Percentiles rank a stretch among this genome's conserved stretches.
phyloP scores from a whole-genome alignment of 1,140 invertebrate genomes.

The Euura lappo region DNA sequence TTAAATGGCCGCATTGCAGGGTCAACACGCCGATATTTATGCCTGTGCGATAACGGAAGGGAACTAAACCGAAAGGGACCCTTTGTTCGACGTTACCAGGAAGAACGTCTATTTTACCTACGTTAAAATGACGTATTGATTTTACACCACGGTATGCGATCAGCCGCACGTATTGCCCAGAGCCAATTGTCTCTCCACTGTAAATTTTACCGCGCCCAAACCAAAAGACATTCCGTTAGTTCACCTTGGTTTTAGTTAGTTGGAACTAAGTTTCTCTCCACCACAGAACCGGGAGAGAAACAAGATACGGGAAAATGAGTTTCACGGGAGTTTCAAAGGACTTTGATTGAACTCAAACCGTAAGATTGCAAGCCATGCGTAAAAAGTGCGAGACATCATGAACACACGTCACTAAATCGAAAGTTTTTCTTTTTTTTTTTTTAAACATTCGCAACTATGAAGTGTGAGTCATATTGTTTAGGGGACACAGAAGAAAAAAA shows the following conservation, averaged over 20 bases:
- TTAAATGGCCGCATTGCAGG: neutral
- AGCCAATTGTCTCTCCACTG: neutral
- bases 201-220: neutral
- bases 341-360: neutral
- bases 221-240: neutral
- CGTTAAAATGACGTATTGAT: conserved; percentile 1
- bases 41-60: neutral
- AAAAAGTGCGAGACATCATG: too few species aligned
- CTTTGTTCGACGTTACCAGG: neutral
- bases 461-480: too few species aligned
- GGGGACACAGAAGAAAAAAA: too few species aligned
- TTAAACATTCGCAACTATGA: too few species aligned
- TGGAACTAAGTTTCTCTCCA: neutral
- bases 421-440: too few species aligned
- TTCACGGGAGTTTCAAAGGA: neutral
- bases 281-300: neutral
- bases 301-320: neutral
- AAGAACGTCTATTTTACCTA: neutral
- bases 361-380: neutral
- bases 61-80: neutral
- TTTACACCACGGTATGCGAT: neutral
- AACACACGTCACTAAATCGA: too few species aligned
- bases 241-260: neutral
- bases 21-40: neutral
- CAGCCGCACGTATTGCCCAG: neutral